Evolutionary conservation across 2,888 invertebrate genomes (phyloP).

Genomic region (Acholoe squamosa): DNA sequence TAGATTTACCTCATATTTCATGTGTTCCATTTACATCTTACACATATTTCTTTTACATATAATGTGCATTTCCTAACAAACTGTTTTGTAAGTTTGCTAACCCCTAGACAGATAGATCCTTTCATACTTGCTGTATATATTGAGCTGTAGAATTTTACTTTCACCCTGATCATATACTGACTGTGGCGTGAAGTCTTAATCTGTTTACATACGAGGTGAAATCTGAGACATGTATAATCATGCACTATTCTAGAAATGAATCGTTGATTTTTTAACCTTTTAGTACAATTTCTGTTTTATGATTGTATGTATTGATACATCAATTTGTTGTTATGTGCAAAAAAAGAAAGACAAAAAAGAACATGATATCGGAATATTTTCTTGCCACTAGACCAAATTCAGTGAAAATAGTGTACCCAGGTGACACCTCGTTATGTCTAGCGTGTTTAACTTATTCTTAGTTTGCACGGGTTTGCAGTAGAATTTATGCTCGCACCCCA

Average conservation of each 20-base stretch:
- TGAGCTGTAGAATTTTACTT: neutral
- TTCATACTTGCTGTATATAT: conserved; percentile 7
- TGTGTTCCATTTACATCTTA: neutral
- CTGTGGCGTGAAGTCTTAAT: conserved; percentile 20
- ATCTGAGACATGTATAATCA: neutral
- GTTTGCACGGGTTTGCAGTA: conserved; percentile 59
- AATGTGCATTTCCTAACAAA: neutral
- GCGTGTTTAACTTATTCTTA: neutral
- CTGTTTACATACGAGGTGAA: neutral
- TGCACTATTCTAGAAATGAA: too few species aligned
- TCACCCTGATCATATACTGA: neutral
- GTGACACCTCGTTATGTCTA: neutral
- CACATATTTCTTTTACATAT: neutral
- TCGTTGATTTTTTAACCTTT: too few species aligned
- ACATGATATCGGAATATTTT: neutral
- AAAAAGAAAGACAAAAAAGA: too few species aligned
- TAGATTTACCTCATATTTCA: neutral
- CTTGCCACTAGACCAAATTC: too few species aligned
- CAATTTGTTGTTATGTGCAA: too few species aligned
- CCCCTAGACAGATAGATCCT: neutral
- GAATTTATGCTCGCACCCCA: conserved; percentile 22
- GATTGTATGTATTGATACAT: too few species aligned
- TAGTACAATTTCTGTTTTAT: too few species aligned
- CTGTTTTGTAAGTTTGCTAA: neutral
- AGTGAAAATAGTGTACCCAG: neutral